Base-by-base conservation (phyloP, 92 coral and sea anemone genomes). In the Isaurus tuberculatus region DNA sequence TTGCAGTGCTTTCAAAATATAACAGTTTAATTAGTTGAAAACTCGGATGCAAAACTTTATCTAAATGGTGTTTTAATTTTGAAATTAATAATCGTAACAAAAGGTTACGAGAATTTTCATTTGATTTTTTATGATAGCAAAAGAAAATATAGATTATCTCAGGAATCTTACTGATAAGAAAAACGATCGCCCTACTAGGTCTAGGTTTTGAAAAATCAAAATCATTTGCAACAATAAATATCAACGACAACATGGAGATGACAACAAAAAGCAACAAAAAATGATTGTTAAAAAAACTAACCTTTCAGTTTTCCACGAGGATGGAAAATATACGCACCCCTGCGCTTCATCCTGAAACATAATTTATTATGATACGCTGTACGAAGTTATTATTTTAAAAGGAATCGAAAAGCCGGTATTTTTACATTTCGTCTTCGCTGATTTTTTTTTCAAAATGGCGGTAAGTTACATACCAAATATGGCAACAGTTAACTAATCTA, bases 291-390 rank as follows among this genome's bases (percentile, higher is more conserved):
- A 40, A 60, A 25, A 30, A 7, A 60, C 31, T 31, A 60, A 93
- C 98, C 98, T 91, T 85, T 95, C 92, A 23, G 96, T 96, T 91
- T 94, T 91, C 99, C 99, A 96, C n/a, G 98, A 94, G 10, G 99
- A 96, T 33, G 51, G 80, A 83, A 96, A 96, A 68, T 83, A 90
- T 48, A 96, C 99, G 27, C 94, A 88, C 65, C 92, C 97, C 74
- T 96, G 98, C 5, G 94, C 71, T 85, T 96, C 99, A 84, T 92
- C 95, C 65, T 78, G 91, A 84, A 96, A 96, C 99, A 96, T 95
- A 72, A 53, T 81, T 73, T 51, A 34, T 17, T 51, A 53, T 13
- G 64, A 61, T 71, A 31, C 5, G 70, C 7, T 65, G 29, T 58
- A 70, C 25, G 58, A 64, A 79, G 37, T 40, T 73, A 9, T 36